Evolutionary conservation across 2,888 invertebrate genomes (phyloP).

Genomic region (Dynastes hyllus): DNA sequence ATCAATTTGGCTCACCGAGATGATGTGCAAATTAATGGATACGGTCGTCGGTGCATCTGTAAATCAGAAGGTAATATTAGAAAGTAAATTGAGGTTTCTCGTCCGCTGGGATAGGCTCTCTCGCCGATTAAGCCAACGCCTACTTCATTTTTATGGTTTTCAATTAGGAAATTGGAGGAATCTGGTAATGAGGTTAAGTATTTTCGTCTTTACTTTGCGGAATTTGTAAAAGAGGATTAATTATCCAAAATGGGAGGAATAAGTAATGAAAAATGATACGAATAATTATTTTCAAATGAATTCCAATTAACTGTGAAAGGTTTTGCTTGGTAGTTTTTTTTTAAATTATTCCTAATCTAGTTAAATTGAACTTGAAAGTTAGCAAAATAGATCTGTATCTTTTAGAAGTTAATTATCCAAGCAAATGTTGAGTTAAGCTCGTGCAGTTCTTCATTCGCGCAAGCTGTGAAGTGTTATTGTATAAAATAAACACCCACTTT

Average conservation of each 20-base stretch:
- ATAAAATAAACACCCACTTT: no score
- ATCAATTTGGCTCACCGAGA: slow-evolving; percentile 51
- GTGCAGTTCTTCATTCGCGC: no score
- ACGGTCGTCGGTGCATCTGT: slow-evolving; percentile 51
- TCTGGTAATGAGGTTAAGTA: not conserved
- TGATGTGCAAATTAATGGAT: slow-evolving; percentile 49
- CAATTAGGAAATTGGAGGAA: slow-evolving; percentile 24
- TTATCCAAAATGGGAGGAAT: not conserved
- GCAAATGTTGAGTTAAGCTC: no score
- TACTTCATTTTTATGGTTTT: slow-evolving; percentile 18
- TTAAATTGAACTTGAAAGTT: no score
- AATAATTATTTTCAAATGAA: no score
- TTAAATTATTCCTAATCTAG: no score
- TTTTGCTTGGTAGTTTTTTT: no score
- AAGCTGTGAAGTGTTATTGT: no score
- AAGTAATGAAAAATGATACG: no score
- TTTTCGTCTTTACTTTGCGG: not conserved
- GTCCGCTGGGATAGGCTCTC: not conserved
- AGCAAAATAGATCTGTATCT: no score
- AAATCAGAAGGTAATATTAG: slow-evolving; percentile 31
- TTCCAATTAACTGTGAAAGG: no score
- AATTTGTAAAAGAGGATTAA: not conserved
- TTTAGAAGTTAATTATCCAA: no score
- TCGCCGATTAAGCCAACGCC: not conserved
- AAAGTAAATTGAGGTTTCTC: slow-evolving; percentile 30